Conservation (phyloP, 2,888 invertebrate genomes). For the Pandemis corylana region DNA sequence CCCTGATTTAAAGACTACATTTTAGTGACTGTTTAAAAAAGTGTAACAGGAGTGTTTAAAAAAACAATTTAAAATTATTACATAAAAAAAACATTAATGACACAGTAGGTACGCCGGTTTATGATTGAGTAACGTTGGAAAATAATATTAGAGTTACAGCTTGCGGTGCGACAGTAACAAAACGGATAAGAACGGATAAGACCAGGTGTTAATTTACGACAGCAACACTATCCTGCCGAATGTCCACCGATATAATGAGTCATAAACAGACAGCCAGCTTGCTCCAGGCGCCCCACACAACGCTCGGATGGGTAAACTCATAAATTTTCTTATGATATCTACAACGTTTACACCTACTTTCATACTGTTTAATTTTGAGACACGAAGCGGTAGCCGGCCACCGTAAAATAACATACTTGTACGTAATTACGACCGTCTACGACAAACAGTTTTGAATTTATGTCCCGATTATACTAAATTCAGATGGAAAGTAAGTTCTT, state of each 20-base stretch:
- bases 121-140: not conserved
- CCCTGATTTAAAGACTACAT: too few species aligned
- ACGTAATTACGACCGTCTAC: constrained; percentile 71
- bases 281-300: constrained; percentile 50
- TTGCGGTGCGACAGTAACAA: constrained; percentile 15
- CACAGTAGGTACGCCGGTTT: not conserved
- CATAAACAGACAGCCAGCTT: constrained; percentile 55
- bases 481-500: constrained; percentile 53
- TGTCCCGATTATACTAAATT: constrained; percentile 62
- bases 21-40: too few species aligned
- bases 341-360: constrained; percentile 58
- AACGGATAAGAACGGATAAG: constrained; percentile 46
- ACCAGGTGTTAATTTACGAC: constrained; percentile 66
- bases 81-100: not conserved
- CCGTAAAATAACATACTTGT: constrained; percentile 75
- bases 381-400: constrained; percentile 64
- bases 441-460: constrained; percentile 75
- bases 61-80: not conserved
- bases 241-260: constrained; percentile 54
- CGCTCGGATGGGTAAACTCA: constrained; percentile 55
- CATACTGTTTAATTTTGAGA: constrained; percentile 66
- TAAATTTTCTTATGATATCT: constrained; percentile 57
- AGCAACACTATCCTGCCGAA: constrained; percentile 58
- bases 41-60: too few species aligned
- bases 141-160: not conserved